Evolutionary conservation across 2,113 vertebrate genomes (phyloP).

Genomic region (Hydrochoerus hydrochaeris): DNA sequence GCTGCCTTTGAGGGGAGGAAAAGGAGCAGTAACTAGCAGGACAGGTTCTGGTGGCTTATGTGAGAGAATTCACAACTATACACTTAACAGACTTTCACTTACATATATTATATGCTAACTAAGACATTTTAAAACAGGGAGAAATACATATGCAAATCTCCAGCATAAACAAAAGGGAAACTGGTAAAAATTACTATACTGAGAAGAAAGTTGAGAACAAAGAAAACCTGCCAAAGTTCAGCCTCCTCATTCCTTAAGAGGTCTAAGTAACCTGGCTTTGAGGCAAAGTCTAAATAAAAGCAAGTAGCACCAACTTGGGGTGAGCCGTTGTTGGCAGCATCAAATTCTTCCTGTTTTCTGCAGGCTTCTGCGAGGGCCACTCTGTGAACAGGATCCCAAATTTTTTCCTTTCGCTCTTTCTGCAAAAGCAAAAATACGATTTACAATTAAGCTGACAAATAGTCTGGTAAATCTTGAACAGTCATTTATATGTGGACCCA

Average conservation of each 20-base stretch:
- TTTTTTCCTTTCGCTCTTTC: conserved; percentile 99
- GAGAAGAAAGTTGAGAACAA: conserved; percentile 21
- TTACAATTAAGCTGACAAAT: background rate
- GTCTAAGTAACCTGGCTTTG: background rate
- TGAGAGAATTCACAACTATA: background rate
- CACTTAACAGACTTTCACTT: background rate
- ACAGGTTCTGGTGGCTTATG: background rate
- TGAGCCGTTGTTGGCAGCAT: conserved; percentile 89
- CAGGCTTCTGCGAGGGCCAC: conserved; percentile 94
- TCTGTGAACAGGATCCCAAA: conserved; percentile 96
- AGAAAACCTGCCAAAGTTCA: background rate
- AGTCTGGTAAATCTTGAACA: background rate
- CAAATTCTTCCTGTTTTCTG: conserved; percentile 95
- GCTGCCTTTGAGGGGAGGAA: background rate
- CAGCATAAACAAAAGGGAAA: background rate
- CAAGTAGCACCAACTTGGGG: conserved; percentile 89
- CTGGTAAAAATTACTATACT: conserved; percentile 4
- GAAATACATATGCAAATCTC: background rate
- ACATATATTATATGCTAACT: background rate
- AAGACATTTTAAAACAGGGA: background rate
- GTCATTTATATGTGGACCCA: background rate
- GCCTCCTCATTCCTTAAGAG: background rate
- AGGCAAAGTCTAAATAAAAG: conserved; percentile 16
- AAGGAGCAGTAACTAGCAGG: background rate
- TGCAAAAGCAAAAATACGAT: conserved; percentile 78